Conservation (phyloP, 2,888 invertebrate genomes). For the Hartigia nigra region DNA sequence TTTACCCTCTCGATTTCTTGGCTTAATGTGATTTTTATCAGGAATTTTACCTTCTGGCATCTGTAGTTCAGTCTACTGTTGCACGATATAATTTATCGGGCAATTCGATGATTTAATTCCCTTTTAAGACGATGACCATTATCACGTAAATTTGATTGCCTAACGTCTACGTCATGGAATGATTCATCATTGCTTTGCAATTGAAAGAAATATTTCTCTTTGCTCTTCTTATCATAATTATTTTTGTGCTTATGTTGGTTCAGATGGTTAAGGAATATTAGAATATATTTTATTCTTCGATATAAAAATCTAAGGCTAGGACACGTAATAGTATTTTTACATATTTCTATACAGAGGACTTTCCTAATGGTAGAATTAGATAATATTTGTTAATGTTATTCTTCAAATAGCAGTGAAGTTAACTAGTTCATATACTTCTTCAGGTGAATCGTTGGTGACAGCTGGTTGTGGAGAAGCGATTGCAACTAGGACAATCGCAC, state of each 20-base stretch:
- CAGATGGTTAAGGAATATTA: background rate
- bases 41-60: background rate
- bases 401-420: background rate
- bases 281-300: background rate
- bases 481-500: constrained; percentile 51
- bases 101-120: background rate
- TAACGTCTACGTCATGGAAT: background rate
- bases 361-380: background rate
- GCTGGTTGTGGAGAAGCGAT: constrained; percentile 55
- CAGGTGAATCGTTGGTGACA: constrained; percentile 63
- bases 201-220: background rate
- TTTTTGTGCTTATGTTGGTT: background rate
- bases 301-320: background rate
- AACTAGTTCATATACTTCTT: constrained; percentile 9
- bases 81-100: background rate
- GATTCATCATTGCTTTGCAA: background rate
- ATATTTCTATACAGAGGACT: background rate
- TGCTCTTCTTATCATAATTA: background rate
- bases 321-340: background rate
- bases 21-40: background rate
- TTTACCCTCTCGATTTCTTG: background rate
- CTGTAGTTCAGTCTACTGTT: too few species aligned
- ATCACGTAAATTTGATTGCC: background rate
- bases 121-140: background rate
- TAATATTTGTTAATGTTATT: background rate